Base-by-base conservation (phyloP, 2,888 invertebrate genomes). In the Andrena dorsata region DNA sequence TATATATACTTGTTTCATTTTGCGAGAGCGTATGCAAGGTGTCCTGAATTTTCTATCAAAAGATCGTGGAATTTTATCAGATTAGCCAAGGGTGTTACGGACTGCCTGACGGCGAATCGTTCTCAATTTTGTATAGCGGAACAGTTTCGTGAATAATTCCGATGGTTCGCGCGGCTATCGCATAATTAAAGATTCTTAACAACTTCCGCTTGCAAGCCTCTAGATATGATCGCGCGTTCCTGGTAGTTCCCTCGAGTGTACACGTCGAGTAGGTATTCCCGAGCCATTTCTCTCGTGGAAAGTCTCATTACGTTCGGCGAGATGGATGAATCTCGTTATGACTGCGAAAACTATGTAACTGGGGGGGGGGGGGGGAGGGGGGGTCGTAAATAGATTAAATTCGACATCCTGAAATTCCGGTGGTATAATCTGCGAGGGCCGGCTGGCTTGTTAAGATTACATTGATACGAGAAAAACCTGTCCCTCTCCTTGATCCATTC, bases 261-360 rank as follows among this genome's bases (percentile, higher is more conserved):
- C 53, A 60, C 80, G 80, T 66, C 74, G 80, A 80, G 80, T 80
- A 70, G 79, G 70, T 82, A 80, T 82, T 80, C 82, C 82, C 75
- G 80, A 75, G 80, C 74, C 82, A 80, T 82, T 82, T 80, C 81
- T 80, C 77, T 70, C 73, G 77, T 58, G 83, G 82, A 82, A 83
- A 77, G 77, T 77, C 82, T 83, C 83, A 82, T 83, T 83, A 83
- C 83, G 82, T 66, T 73, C 69, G 82, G 73, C 16, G 76, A 77
- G 83, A 83, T 70, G 77, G 82, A 77, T 82, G 83, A 83, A 83
- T 83, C 77, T 83, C 77, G 82, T 83, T 77, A 83, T 58, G 64
- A 70, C 82, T 66, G 58, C 56, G 72, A 70, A 73, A 83, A 76
- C 82, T 63, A 65, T 65, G 58, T 56, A 69, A 65, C 53, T 47